A percentile compares a stretch with the other conserved stretches of the same genome.
Conservation (phyloP, 2,888 invertebrate genomes). For the Sphaeridia pumilis region DNA sequence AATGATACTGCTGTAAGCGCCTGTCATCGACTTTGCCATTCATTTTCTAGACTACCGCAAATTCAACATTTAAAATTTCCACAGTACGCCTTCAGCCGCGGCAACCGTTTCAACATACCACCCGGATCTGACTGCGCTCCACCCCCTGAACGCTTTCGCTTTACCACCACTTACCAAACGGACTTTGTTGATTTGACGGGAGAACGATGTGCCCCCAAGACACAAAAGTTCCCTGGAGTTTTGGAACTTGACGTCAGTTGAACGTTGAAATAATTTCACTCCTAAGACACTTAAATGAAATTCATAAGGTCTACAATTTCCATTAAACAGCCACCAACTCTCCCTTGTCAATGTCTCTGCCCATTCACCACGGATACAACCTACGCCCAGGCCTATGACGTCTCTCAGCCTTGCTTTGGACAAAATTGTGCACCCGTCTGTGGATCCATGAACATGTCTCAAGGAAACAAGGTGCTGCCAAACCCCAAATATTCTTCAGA, state of each 20-base stretch:
- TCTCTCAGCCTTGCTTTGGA: slow-evolving; percentile 26
- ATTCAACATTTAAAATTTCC: neutral
- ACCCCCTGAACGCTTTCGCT: slow-evolving; percentile 28
- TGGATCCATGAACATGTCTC: slow-evolving; percentile 20
- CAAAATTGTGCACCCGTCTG: slow-evolving; percentile 27
- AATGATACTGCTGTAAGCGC: neutral
- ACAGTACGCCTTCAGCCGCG: slow-evolving; percentile 14
- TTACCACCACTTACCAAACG: slow-evolving; percentile 31
- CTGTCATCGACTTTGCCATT: too few species aligned
- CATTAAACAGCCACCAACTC: slow-evolving; percentile 17
- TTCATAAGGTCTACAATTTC: neutral
- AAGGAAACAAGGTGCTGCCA: slow-evolving; percentile 18
- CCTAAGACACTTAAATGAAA: too few species aligned
- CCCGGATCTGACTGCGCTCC: slow-evolving; percentile 15
- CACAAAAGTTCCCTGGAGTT: slow-evolving; percentile 22
- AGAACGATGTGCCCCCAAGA: slow-evolving; percentile 12
- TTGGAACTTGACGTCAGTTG: slow-evolving; percentile 19
- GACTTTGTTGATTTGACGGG: slow-evolving; percentile 26
- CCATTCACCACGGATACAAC: slow-evolving; percentile 34
- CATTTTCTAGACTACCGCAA: neutral
- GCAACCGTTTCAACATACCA: slow-evolving; percentile 14
- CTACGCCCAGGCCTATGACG: slow-evolving; percentile 31
- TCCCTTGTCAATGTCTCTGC: slow-evolving; percentile 30
- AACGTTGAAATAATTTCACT: too few species aligned
- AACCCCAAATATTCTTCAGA: too few species aligned